phyloP scores from a whole-genome alignment of 2,797 vertebrate species.

The Silurus aristotelis region DNA sequence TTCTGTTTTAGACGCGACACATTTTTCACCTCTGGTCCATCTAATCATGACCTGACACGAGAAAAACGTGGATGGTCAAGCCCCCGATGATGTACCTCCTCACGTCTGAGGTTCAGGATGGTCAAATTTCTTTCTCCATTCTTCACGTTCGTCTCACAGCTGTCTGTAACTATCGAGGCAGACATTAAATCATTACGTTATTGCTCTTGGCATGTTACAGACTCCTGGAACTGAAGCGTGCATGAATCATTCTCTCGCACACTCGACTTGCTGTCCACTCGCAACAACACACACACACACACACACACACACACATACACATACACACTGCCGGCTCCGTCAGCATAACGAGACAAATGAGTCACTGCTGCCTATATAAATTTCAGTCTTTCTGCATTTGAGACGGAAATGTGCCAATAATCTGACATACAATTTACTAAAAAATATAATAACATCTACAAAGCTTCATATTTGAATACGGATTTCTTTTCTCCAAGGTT shows the following conservation, averaged over 20 bases:
- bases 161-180: slow-evolving; percentile 30
- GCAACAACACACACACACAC: not conserved
- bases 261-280: slow-evolving; percentile 22
- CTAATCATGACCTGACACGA: slow-evolving; percentile 40
- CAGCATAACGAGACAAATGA: not conserved
- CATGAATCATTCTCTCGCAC: slow-evolving; percentile 42
- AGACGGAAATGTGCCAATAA: not conserved
- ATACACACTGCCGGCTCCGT: not conserved
- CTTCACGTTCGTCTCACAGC: slow-evolving; percentile 17
- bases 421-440: not conserved
- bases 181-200: slow-evolving; percentile 37
- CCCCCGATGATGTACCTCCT: slow-evolving; percentile 27
- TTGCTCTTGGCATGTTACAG: slow-evolving; percentile 30
- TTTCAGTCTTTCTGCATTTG: not conserved
- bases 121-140: slow-evolving; percentile 35
- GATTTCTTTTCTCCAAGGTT: too few species aligned
- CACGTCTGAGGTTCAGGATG: not conserved
- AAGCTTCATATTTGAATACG: not conserved
- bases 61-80: slow-evolving; percentile 10
- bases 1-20: slow-evolving; percentile 32
- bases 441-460: not conserved
- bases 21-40: slow-evolving; percentile 39
- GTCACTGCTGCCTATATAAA: not conserved
- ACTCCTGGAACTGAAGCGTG: slow-evolving; percentile 33
- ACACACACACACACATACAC: too few species aligned